phyloP scores from a whole-genome alignment of 2,888 invertebrate species.

The Sclerodermus sp. region DNA sequence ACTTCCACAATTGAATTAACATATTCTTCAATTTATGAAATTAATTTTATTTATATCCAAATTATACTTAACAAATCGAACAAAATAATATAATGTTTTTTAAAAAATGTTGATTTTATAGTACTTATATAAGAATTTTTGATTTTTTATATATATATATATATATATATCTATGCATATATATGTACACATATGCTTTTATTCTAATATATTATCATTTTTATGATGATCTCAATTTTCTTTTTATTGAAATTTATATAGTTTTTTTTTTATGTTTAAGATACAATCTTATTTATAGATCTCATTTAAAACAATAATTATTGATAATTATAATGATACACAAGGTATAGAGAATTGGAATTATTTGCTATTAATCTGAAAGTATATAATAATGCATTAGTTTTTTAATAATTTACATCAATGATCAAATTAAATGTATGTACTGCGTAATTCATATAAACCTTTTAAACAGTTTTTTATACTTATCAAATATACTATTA shows the following conservation, averaged over 20 bases:
- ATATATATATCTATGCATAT: constrained; percentile 8
- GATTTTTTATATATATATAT: constrained; percentile 13
- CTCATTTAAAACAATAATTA: too few species aligned
- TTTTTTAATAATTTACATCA: not conserved
- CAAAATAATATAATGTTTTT: not conserved
- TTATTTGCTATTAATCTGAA: not conserved
- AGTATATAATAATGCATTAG: not conserved
- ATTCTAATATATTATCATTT: not conserved
- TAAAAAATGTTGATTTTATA: not conserved
- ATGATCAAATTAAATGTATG: not conserved
- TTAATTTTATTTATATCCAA: not conserved
- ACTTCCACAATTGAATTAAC: not conserved
- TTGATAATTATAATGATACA: constrained; percentile 13
- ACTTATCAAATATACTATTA: too few species aligned
- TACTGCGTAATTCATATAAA: not conserved
- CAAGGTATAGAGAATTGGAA: constrained; percentile 37
- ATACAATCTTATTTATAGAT: too few species aligned
- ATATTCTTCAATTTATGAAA: not conserved
- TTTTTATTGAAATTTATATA: too few species aligned
- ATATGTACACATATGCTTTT: constrained; percentile 5
- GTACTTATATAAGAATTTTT: constrained; percentile 5
- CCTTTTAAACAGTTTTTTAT: not conserved
- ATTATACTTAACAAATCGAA: not conserved
- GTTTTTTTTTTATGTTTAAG: too few species aligned
- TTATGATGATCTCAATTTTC: too few species aligned